A percentile compares a stretch with the other conserved stretches of the same genome.
Conservation (phyloP, 2,888 invertebrate species). For the Scaptomyza polygonia region DNA sequence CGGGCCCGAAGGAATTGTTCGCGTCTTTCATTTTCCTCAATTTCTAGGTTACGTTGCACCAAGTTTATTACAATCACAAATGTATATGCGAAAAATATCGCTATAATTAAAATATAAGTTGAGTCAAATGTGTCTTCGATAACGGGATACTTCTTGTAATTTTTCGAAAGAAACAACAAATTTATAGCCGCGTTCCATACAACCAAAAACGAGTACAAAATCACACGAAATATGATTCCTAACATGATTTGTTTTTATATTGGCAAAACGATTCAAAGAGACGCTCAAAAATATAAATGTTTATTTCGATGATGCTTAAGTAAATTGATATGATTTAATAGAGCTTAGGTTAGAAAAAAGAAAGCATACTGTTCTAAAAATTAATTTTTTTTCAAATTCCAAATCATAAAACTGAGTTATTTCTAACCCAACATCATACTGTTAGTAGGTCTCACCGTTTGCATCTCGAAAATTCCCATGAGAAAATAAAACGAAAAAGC, state of each 20-base stretch:
- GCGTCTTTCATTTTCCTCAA: not conserved
- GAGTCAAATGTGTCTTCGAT: not conserved
- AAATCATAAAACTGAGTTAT: too few relatives aligned
- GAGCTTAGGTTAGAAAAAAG: too few relatives aligned
- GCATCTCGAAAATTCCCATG: not conserved
- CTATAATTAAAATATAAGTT: not conserved
- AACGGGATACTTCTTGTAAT: not conserved
- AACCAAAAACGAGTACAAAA: not conserved
- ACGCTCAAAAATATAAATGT: too few relatives aligned
- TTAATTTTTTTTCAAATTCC: too few relatives aligned
- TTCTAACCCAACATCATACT: too few relatives aligned
- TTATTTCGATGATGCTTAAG: too few relatives aligned
- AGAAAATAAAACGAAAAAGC: not conserved
- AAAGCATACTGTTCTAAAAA: too few relatives aligned
- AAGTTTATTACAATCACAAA: not conserved
- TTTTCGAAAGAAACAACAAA: not conserved
- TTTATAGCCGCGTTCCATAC: not conserved
- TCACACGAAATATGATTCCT: not conserved
- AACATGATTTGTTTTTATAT: too few relatives aligned
- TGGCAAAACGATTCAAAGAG: not conserved
- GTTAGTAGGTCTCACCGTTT: not conserved
- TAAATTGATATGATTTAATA: too few relatives aligned
- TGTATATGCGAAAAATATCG: not conserved
- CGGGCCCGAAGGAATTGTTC: not conserved
- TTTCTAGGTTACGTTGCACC: not conserved